phyloP scores from a whole-genome alignment of 2,113 vertebrate species.

The Pelecanus crispus region DNA sequence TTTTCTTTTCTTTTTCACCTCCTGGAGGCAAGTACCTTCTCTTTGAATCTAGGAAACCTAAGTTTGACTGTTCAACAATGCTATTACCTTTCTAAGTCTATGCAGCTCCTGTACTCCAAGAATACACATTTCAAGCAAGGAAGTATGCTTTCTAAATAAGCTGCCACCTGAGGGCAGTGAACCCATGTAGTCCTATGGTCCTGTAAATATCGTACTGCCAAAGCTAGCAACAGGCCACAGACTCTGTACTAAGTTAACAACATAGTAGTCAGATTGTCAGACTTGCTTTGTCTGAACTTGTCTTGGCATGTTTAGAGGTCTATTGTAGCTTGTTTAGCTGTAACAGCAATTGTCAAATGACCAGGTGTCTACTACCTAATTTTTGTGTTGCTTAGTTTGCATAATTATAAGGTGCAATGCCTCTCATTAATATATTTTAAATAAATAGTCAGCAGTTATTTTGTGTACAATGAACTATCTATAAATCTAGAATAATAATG shows the following conservation, averaged over 20 bases:
- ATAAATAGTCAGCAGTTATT: background rate
- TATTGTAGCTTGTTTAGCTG: background rate
- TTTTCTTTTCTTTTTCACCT: background rate
- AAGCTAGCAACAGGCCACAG: background rate
- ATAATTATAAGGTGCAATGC: background rate
- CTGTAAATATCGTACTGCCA: background rate
- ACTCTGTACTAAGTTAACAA: background rate
- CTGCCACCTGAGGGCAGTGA: background rate
- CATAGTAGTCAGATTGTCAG: background rate
- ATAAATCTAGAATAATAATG: background rate
- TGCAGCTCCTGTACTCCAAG: background rate
- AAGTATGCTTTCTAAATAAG: background rate
- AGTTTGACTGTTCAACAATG: background rate
- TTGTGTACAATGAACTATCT: background rate
- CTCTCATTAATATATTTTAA: background rate
- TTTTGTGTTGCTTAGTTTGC: background rate
- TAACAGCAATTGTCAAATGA: background rate
- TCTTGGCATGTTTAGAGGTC: background rate
- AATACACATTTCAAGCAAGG: background rate
- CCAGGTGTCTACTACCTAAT: background rate
- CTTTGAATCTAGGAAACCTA: background rate
- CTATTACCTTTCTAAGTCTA: background rate
- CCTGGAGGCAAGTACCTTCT: background rate
- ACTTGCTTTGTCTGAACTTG: background rate
- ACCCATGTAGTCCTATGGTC: background rate